phyloP scores from a whole-genome alignment of 2,113 vertebrate genomes.

The Cinclus mexicanus region DNA sequence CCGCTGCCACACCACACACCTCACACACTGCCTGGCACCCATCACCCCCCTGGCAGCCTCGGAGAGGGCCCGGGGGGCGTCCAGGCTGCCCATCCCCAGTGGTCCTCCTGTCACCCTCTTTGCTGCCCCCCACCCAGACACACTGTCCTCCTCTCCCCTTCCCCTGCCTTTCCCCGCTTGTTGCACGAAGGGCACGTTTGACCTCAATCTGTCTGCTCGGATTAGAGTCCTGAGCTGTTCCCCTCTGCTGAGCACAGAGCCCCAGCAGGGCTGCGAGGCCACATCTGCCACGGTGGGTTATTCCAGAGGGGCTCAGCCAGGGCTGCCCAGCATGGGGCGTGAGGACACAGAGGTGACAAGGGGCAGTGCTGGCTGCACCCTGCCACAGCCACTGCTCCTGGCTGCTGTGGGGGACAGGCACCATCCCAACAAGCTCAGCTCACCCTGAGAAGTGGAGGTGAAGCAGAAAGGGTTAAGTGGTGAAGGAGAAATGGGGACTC shows the following conservation, averaged over 20 bases:
- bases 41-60: neutral
- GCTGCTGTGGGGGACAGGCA: neutral
- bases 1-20: accelerated
- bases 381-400: accelerated
- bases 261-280: constrained; percentile 1
- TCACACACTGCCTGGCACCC: neutral
- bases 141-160: neutral
- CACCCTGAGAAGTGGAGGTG: neutral
- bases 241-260: constrained; percentile 18
- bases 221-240: constrained; percentile 37
- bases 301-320: neutral
- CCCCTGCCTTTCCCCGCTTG: neutral
- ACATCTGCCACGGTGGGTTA: neutral
- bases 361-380: neutral
- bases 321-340: neutral
- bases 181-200: neutral
- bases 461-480: neutral
- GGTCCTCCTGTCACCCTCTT: neutral
- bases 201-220: constrained; percentile 70
- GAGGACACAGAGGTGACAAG: neutral
- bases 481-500: neutral
- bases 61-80: neutral
- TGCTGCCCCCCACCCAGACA: accelerated
- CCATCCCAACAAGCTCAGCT: accelerated
- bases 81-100: accelerated